Base-by-base conservation (phyloP, 2,888 invertebrate species). In the Microctonus aethiopoides region DNA sequence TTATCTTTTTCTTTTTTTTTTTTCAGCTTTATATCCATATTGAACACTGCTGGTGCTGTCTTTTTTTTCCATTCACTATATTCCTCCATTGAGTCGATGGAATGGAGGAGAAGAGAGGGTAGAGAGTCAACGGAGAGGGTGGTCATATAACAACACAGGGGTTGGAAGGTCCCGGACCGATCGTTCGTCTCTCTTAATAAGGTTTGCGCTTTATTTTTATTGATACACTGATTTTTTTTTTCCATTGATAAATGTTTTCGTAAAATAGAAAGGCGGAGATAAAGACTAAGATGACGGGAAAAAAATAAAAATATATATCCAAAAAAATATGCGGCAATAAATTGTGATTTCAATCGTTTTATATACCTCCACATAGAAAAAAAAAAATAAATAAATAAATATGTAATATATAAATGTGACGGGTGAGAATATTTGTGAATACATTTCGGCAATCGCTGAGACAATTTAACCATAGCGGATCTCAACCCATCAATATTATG, bases 161-260 rank as follows among this genome's bases (percentile, higher is more conserved):
- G 61, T 36, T 64, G 69, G 41, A 51, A 67, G 64, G 70, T 72
- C 74, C 79, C 72, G 73, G 74, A 73, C 73, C 74, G 72, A 75
- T 76, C 81, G 76, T 82, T 79, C 77, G 77, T 81, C 78, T 79
- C 75, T 78, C 71, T 77, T 80, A 81, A 84, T 80, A 78, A 81
- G 81, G 76, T 78, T 73, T 54, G 22, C 24, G 26, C n/a, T 26
- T 54, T 22, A 54, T 54, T 54, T 54, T 22, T 54, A 54, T 54
- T 54, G 54, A 54, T 54, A 26, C 57, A 29, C 57, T 29, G 32
- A 57, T 32, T 34, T 32, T 56, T 54, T 54, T 20, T 54, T 11
- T 6, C 39, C n/a, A 16, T 29, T 51, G 52, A 64, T 54, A 52
- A 52, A 54, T 64, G 34, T 26, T 46, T 24, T 22, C 3, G 24